Percentiles rank a stretch among this genome's conserved stretches.
These are phyloP conservation scores for Heteromyza rotundicornis DNA, from an alignment of 2,888 invertebrate genomes.

Conservation along the genomic window DNA sequence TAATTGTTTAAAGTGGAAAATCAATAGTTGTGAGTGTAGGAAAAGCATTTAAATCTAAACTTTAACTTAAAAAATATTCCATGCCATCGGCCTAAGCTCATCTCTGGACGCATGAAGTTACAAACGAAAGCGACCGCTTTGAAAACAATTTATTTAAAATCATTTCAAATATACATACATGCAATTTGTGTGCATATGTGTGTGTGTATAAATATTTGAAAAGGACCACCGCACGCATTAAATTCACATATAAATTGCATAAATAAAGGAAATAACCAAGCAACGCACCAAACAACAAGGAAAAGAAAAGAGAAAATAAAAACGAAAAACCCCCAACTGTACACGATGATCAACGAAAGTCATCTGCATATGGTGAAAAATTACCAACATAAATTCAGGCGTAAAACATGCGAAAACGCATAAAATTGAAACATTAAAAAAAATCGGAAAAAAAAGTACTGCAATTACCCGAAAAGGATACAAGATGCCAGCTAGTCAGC, in stretches of 20 bases:
- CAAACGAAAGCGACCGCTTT: no score
- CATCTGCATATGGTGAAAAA: slow-evolving; percentile 56
- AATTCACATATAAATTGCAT: neutral
- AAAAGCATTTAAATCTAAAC: no score
- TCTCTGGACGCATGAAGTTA: no score
- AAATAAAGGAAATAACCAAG: neutral
- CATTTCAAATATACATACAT: neutral
- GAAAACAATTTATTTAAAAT: neutral
- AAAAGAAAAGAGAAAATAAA: neutral
- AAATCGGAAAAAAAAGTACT: neutral
- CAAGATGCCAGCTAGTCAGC: neutral
- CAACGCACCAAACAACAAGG: neutral
- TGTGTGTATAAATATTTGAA: neutral
- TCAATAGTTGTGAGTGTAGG: no score
- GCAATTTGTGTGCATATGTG: neutral
- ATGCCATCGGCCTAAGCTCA: no score
- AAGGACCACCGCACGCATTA: neutral
- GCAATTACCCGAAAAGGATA: neutral
- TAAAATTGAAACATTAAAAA: slow-evolving; percentile 22
- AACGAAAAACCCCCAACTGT: neutral
- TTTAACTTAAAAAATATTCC: no score
- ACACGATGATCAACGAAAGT: slow-evolving; percentile 14
- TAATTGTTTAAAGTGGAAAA: no score
- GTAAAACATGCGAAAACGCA: slow-evolving; percentile 36
- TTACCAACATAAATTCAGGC: slow-evolving; percentile 51